Percentiles rank a stretch among this genome's conserved stretches.
phyloP scores from a whole-genome alignment of 2,797 vertebrate species.

The Gorsachius magnificus region DNA sequence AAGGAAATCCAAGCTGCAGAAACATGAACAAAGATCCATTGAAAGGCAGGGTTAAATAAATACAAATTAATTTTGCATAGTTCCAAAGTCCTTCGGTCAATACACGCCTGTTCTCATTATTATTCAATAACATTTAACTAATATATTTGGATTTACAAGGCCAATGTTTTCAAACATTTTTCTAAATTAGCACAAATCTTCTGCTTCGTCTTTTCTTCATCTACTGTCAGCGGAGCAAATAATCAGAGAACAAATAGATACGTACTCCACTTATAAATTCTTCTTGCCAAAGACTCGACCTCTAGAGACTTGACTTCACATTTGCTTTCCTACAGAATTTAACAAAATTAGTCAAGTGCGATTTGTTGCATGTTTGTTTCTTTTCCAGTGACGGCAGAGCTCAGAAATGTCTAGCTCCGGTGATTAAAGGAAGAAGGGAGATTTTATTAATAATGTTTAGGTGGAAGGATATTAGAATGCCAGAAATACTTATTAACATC shows the following conservation, averaged over 20 bases:
- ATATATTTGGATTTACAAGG: conserved; percentile 58
- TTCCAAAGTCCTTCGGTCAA: conserved; percentile 56
- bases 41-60: conserved; percentile 66
- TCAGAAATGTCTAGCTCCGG: conserved; percentile 29
- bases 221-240: conserved; percentile 47
- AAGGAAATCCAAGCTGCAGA: conserved; percentile 41
- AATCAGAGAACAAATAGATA: conserved; percentile 69
- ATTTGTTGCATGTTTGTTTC: conserved; percentile 42
- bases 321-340: conserved; percentile 64
- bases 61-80: conserved; percentile 64
- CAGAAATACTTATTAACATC: conserved; percentile 16
- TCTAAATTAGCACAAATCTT: conserved; percentile 68
- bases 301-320: conserved; percentile 62
- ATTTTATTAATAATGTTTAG: conserved; percentile 37
- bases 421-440: conserved; percentile 42
- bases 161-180: conserved; percentile 61
- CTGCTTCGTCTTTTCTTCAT: conserved; percentile 54
- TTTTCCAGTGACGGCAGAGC: conserved; percentile 29
- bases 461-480: conserved; percentile 1
- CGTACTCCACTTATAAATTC: conserved; percentile 31
- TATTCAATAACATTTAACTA: conserved; percentile 58
- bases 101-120: conserved; percentile 44
- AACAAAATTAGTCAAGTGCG: conserved; percentile 64
- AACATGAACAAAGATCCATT: conserved; percentile 52
- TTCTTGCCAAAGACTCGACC: conserved; percentile 50